Conservation (phyloP, 2,888 invertebrate species). For the Nebria brevicollis region DNA sequence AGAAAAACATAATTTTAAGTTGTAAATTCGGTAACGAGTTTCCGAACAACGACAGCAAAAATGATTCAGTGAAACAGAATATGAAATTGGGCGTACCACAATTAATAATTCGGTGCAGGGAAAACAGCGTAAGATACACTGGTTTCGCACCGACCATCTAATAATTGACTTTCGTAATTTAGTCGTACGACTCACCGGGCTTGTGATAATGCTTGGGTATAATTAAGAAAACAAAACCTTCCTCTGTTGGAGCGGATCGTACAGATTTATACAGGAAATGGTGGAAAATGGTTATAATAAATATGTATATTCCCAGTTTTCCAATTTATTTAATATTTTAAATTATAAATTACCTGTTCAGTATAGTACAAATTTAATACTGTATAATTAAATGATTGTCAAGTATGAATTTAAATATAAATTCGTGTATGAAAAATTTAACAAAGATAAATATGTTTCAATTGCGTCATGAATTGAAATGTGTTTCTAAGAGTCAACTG, state of each 20-base stretch:
- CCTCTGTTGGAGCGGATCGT: conserved; percentile 19
- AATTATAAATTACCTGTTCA: too few relatives aligned
- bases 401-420: too few relatives aligned
- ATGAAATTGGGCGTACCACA: background rate
- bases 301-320: conserved; percentile 15
- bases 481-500: too few relatives aligned
- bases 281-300: conserved; percentile 26
- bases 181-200: conserved; percentile 23
- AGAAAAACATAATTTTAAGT: background rate
- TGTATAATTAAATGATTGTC: too few relatives aligned
- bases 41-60: background rate
- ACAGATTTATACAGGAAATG: conserved; percentile 5
- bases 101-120: background rate
- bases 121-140: conserved; percentile 11
- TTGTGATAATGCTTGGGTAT: conserved; percentile 28
- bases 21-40: background rate
- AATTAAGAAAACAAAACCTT: conserved; percentile 37
- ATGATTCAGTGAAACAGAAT: background rate
- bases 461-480: too few relatives aligned
- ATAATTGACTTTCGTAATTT: conserved; percentile 41
- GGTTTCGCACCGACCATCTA: conserved; percentile 24
- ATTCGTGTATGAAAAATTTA: too few relatives aligned
- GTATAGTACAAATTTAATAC: too few relatives aligned
- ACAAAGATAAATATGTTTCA: too few relatives aligned
- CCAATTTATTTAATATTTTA: background rate